A percentile compares a stretch with the other conserved stretches of the same genome.
Evolutionary conservation across 2,113 vertebrate genomes (phyloP).

Genomic region (Phylloscopus trochilus): DNA sequence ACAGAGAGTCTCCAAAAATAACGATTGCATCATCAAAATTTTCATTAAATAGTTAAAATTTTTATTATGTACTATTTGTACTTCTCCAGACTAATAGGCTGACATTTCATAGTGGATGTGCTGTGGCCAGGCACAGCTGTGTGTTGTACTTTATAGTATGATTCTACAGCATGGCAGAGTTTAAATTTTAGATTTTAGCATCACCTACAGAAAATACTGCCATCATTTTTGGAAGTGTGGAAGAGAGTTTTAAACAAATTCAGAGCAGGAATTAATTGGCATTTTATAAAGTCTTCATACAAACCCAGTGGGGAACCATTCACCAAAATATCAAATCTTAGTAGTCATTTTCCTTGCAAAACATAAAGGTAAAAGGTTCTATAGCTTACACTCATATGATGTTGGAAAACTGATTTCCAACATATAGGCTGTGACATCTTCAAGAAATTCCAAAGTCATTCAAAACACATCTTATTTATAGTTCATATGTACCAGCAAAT

Average conservation of each 20-base stretch:
- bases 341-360: not conserved
- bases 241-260: not conserved
- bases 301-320: not conserved
- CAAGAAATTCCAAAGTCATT: not conserved
- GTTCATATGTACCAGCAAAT: not conserved
- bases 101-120: not conserved
- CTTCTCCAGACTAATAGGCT: not conserved
- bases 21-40: not conserved
- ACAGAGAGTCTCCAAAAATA: not conserved
- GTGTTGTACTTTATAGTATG: not conserved
- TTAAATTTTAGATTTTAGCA: not conserved
- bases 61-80: not conserved
- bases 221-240: not conserved
- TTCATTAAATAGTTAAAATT: not conserved
- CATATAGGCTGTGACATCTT: not conserved
- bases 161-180: not conserved
- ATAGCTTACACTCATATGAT: not conserved
- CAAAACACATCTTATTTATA: slow-evolving; percentile 7
- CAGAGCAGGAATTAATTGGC: not conserved
- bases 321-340: not conserved
- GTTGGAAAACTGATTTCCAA: not conserved
- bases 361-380: not conserved
- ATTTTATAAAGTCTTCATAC: not conserved
- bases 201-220: not conserved
- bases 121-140: not conserved